Base-by-base conservation (phyloP, 37 sponge, comb jelly and placozoan species). In the Hormiphora californensis region DNA sequence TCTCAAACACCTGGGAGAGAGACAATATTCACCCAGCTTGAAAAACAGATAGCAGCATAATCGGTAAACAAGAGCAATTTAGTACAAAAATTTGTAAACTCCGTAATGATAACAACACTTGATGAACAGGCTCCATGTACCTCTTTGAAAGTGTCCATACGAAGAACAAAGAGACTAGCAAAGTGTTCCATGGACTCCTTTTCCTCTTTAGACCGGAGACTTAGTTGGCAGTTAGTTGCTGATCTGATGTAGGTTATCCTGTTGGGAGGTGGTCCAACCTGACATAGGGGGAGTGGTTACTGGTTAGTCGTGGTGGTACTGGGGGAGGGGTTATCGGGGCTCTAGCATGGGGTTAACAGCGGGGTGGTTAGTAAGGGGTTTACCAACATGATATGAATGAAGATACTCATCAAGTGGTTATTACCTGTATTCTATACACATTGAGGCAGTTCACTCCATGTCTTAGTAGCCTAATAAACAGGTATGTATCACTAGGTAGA, bases 121-220 rank as follows among this genome's bases (percentile, higher is more conserved):
- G n/a, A n/a, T n/a, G n/a, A n/a, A n/a, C n/a, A n/a, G n/a, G 59
- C 59, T 57, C 35, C 38, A 73, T n/a, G n/a, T n/a, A n/a, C n/a
- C n/a, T n/a, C n/a, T n/a, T n/a, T n/a, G n/a, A n/a, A n/a, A n/a
- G n/a, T n/a, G n/a, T n/a, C n/a, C n/a, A n/a, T n/a, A n/a, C n/a
- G n/a, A n/a, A n/a, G n/a, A 27, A 73, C 35, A 28, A 73, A 73
- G 81, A 73, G 49, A 73, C 94, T 91, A 54, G 95, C 94, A 63
- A 94, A 97, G 86, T 97, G 92, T 86, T 97, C 98, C 89, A 97
- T 69, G 3, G 93, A 90, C 62, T 97, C 98, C 69, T 97, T 97
- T 88, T 97, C 98, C 46, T 97, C 98, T 63, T 92, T 94, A 0
- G 91, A 91, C 89, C 91, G 90, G 55, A 93, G 90, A n/a, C n/a